Evolutionary conservation across 2,888 invertebrate genomes (phyloP), one percentile per base, ranked within the genome.

Genomic region (Scotopteryx bipunctaria): DNA sequence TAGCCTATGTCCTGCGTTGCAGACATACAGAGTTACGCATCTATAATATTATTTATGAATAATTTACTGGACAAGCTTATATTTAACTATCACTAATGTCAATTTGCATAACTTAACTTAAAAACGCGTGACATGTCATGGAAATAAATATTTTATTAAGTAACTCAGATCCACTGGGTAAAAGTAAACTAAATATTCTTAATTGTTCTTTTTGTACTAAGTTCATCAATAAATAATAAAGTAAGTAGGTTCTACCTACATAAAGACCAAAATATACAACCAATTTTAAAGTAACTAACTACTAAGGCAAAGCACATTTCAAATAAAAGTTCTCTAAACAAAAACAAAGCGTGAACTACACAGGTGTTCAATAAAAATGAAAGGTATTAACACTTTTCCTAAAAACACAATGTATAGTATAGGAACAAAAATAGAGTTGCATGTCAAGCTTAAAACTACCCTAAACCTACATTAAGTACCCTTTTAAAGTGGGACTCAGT

Each of bases 401-500:
- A 23, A 23, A 5, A 9, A 3, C n/a, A 9, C n/a, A 9, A 0
- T 25, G 8, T 9, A 3, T 2, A n/a, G 0, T 1, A 25, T 8
- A 2, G 8, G 25, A 27, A 15, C 5, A 16, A 32, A 32, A 16
- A 9, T 14, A 13, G 19, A 29, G 9, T 15, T 15, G 32, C 29
- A 48, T 13, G 23, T 37, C 14, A 36, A 49, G 37, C 49, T 37
- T 32, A 50, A 32, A 38, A 6, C 15, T 31, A 43, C 17, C 23
- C 21, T 43, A 43, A 11, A 5, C 6, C 23, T 38, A 45, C 27
- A 8, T 36, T 36, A 44, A 44, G 42, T 49, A 42, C 48, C 23
- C 31, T 42, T 48, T 37, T 15, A 38, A 13, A 38, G 37, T 50
- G 50, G 44, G 21, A 51, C 42, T 25, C 15, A 13, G 44, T 33